Evolutionary conservation across 2,888 invertebrate species (phyloP), one percentile per base, ranked within the genome.

Genomic region (Nasonia oneida): DNA sequence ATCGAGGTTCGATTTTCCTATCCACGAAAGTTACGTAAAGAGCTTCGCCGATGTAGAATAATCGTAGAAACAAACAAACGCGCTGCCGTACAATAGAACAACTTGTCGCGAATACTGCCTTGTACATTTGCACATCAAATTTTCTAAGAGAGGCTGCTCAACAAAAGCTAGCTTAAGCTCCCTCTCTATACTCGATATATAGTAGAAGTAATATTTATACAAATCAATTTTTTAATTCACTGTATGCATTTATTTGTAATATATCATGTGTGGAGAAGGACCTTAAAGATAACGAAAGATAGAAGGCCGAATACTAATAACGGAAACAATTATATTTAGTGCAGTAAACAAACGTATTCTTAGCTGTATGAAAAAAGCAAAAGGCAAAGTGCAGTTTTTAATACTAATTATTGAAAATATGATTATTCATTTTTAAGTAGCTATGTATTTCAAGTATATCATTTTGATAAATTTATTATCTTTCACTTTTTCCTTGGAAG

Each of bases 321-420:
- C 81, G 75, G 23, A 47, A 75, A 83, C 73, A 83, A 88, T 84
- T 85, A 50, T 86, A 87, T 82, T 87, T 61, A 71, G 70, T 76
- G 29, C 81, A 47, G 53, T 80, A 71, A 57, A 50, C 71, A 53
- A 80, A 29, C 50, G 37, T 75, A 76, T 61, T 33, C 23, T 47
- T 80, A 76, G 76, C 71, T 79, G 37, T 53, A 71, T 64, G 53
- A 80, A 80, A 79, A 47, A 75, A 71, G 47, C 33, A 10, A 71
- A 42, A 18, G 67, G 37, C 42, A 75, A 29, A 61, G 15, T 75
- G 3, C 53, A 77, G 42, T 61, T 76, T 33, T 61, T 64, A 78
- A 23, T 15, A 74, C 23, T 10, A 23, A n/a, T 29, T 18, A 53
- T 2, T 47, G 47, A 67, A 0, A 85, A 71, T 70, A 71, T 70